Evolutionary conservation across 1,140 invertebrate genomes (phyloP).

Genomic region (Harpegnathos saltator): DNA sequence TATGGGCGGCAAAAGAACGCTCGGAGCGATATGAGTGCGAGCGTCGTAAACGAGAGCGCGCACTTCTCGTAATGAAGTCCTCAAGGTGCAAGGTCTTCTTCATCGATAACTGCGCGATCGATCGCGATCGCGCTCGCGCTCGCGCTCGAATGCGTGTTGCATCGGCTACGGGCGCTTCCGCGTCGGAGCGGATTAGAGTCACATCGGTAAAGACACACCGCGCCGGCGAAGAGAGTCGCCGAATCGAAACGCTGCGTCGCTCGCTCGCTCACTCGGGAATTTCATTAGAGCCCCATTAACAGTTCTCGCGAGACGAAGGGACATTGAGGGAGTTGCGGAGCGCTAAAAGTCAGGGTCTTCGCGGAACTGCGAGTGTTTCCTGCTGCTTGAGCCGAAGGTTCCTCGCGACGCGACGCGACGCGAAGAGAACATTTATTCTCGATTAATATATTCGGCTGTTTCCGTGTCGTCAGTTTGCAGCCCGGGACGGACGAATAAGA

Average conservation of each 20-base stretch:
- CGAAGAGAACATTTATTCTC: too few species aligned
- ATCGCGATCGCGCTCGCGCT: neutral
- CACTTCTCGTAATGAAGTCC: neutral
- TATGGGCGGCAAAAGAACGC: constrained; percentile 28
- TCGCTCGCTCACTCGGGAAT: neutral
- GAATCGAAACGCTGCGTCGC: neutral
- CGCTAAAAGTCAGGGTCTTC: too few species aligned
- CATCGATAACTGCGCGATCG: constrained; percentile 10
- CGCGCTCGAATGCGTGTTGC: neutral
- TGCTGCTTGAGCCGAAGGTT: neutral
- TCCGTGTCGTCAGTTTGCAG: too few species aligned
- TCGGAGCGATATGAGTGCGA: constrained; percentile 12
- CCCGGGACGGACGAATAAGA: too few species aligned
- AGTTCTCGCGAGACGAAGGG: too few species aligned
- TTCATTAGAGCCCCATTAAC: neutral
- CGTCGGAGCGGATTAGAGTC: neutral
- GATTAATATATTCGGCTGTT: too few species aligned
- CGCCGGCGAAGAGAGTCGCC: neutral
- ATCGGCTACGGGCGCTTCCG: constrained; percentile 1
- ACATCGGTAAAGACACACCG: neutral
- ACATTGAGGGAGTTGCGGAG: too few species aligned
- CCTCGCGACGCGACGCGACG: too few species aligned
- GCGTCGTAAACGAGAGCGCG: neutral
- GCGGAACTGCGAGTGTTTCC: too few species aligned
- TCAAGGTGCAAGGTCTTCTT: constrained; percentile 58